phyloP scores from a whole-genome alignment of 2,797 vertebrate genomes.

The Dallia pectoralis region DNA sequence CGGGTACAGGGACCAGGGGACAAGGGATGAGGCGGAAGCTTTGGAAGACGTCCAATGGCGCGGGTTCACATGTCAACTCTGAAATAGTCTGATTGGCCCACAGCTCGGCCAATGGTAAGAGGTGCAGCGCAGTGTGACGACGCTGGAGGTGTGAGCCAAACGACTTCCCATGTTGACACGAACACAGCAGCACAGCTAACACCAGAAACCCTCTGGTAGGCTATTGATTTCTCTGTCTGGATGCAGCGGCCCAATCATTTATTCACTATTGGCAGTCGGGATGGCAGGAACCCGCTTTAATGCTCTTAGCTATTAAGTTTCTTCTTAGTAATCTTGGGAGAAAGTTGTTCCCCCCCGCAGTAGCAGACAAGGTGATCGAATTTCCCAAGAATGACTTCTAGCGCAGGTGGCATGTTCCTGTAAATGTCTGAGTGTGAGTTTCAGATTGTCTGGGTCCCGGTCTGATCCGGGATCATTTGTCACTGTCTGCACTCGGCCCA shows the following conservation, averaged over 20 bases:
- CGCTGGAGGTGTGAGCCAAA: conserved; percentile 90
- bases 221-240: conserved; percentile 94
- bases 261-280: conserved; percentile 91
- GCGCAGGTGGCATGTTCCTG: conserved; percentile 70
- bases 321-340: conserved; percentile 77
- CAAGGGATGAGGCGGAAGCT: neutral
- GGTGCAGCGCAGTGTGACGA: conserved; percentile 64
- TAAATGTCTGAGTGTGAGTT: conserved; percentile 60
- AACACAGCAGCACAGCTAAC: conserved; percentile 86
- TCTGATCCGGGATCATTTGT: conserved; percentile 68
- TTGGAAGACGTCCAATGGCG: neutral
- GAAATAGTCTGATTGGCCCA: neutral
- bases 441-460: conserved; percentile 53
- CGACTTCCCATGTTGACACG: conserved; percentile 97
- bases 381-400: conserved; percentile 70
- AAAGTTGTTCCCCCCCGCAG: conserved; percentile 57
- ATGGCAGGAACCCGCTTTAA: conserved; percentile 85
- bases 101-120: conserved; percentile 61
- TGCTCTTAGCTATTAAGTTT: conserved; percentile 82
- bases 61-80: neutral
- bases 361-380: conserved; percentile 72
- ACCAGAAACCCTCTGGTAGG: conserved; percentile 84
- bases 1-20: neutral
- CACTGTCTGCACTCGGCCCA: conserved; percentile 60
- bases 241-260: conserved; percentile 91